These are phyloP conservation scores for Leptocoma aspasia DNA, from an alignment of 2,113 vertebrate genomes.

Conservation along the genomic window DNA sequence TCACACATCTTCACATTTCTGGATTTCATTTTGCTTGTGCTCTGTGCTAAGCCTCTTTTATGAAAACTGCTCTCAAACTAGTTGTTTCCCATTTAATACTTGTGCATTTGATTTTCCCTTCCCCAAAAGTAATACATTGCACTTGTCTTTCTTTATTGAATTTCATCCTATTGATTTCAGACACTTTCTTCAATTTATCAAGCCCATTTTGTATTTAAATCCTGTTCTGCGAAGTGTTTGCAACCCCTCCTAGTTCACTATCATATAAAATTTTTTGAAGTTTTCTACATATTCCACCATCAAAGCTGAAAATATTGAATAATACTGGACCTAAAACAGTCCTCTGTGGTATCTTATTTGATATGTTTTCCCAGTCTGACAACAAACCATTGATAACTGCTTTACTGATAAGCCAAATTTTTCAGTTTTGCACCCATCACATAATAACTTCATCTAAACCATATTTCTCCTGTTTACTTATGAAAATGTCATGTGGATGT, in stretches of 20 bases:
- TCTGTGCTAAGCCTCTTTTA: background rate
- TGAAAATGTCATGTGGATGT: slow-evolving; percentile 34
- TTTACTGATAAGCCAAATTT: background rate
- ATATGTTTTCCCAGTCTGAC: background rate
- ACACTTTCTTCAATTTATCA: background rate
- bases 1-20: background rate
- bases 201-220: slow-evolving; percentile 6
- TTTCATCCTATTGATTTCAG: slow-evolving; percentile 4
- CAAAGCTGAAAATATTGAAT: background rate
- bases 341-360: background rate
- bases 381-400: slow-evolving; percentile 19
- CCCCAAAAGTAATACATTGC: background rate
- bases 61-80: background rate
- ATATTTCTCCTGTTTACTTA: slow-evolving; percentile 38
- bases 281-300: background rate
- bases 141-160: background rate
- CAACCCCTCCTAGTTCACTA: background rate
- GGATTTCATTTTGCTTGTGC: background rate
- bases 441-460: slow-evolving; percentile 27
- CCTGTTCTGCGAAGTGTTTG: background rate
- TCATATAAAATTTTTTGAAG: background rate
- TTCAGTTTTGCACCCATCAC: slow-evolving; percentile 19
- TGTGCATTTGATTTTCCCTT: background rate
- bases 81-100: background rate
- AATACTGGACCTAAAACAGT: background rate